Evolutionary conservation across 2,797 vertebrate genomes (phyloP).

Genomic region (Cynodonichthys magdalenae): DNA sequence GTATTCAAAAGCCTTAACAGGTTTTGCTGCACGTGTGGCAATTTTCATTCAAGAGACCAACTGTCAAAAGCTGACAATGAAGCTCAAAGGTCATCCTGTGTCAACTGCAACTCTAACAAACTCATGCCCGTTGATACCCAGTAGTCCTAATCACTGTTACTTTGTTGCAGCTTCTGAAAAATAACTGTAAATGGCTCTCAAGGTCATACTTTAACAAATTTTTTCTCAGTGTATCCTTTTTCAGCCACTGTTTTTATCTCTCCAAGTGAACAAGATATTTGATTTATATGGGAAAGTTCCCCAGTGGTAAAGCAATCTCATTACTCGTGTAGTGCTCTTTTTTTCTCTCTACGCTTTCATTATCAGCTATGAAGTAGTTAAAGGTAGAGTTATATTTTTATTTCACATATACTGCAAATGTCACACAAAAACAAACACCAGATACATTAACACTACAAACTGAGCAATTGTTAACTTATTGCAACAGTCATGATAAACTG

Average conservation of each 20-base stretch:
- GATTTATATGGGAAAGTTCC: slow-evolving; percentile 43
- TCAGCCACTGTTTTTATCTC: slow-evolving; percentile 15
- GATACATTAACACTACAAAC: neutral
- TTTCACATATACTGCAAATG: neutral
- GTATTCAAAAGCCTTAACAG: neutral
- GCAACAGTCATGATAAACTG: no score
- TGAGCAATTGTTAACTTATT: neutral
- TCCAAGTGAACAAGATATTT: slow-evolving; percentile 17
- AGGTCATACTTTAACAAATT: slow-evolving; percentile 1
- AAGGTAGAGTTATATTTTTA: slow-evolving; percentile 5
- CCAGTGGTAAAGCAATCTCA: slow-evolving; percentile 16
- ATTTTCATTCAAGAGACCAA: neutral
- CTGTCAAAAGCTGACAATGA: slow-evolving; percentile 15
- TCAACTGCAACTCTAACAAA: slow-evolving; percentile 3
- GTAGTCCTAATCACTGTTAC: neutral
- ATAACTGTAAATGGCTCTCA: neutral
- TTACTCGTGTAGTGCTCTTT: slow-evolving; percentile 9
- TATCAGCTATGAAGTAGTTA: slow-evolving; percentile 7
- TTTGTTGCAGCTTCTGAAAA: neutral
- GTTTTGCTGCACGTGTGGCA: neutral
- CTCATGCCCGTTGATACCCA: neutral
- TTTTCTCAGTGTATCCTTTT: slow-evolving; percentile 24
- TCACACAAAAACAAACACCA: neutral
- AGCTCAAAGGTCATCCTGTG: slow-evolving; percentile 36
- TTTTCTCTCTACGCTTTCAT: slow-evolving; percentile 3